Conservation (phyloP, 2,113 vertebrate species). For the Lagopus muta region DNA sequence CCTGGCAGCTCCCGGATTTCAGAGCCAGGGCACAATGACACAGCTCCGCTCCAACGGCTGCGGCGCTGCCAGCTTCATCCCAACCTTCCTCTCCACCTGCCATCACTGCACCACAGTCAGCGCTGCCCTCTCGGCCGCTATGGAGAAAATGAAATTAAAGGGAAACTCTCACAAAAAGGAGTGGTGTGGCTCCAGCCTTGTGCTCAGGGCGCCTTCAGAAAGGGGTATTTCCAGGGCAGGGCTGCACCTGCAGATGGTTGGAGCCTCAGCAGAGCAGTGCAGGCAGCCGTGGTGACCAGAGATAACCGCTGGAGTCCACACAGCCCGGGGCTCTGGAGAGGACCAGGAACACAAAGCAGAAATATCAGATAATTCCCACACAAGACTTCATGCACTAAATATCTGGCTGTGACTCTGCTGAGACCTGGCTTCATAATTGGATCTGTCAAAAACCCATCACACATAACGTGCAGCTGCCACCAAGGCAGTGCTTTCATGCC, state of each 20-base stretch:
- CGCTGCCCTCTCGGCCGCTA: neutral
- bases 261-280: fast-evolving
- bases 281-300: neutral
- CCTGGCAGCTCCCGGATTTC: neutral
- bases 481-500: neutral
- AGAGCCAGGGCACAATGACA: neutral
- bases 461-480: slow-evolving; percentile 62
- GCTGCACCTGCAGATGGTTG: too few relatives aligned
- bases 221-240: neutral
- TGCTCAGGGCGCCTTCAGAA: neutral
- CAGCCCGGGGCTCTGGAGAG: fast-evolving
- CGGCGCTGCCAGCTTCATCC: neutral
- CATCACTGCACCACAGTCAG: fast-evolving
- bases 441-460: slow-evolving; percentile 71
- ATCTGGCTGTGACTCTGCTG: slow-evolving; percentile 45
- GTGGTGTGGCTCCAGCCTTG: fast-evolving
- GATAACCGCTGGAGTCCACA: neutral
- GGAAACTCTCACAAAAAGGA: neutral
- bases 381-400: slow-evolving; percentile 44
- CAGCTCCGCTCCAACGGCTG: neutral
- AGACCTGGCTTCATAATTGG: slow-evolving; percentile 71
- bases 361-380: neutral
- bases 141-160: neutral
- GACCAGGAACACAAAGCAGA: neutral
- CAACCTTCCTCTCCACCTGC: neutral